A percentile compares a stretch with the other conserved stretches of the same genome.
Conservation (phyloP, 2,888 invertebrate genomes). For the Caenorhabditis imperialis region DNA sequence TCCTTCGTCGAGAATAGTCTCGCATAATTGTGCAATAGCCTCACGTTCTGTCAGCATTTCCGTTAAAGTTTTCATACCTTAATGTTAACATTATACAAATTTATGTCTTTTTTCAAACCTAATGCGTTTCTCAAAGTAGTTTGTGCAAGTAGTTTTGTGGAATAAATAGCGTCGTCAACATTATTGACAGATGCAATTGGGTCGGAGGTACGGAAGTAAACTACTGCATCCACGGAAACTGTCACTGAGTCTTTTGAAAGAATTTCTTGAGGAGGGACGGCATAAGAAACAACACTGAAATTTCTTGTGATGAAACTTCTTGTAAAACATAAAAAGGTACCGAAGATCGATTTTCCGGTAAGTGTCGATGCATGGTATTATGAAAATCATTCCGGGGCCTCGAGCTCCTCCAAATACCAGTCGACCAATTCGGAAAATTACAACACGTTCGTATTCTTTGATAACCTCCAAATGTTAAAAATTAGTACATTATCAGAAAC, state of each 20-base stretch:
- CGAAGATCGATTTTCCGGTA: constrained; percentile 94
- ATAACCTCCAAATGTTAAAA: constrained; percentile 70
- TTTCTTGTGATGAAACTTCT: too few species aligned
- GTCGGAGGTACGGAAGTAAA: constrained; percentile 77
- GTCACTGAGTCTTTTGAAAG: constrained; percentile 78
- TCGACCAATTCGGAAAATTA: constrained; percentile 90
- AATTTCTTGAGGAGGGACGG: constrained; percentile 78
- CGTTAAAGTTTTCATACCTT: constrained; percentile 92
- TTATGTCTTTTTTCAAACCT: constrained; percentile 73
- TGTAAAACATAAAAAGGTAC: too few species aligned
- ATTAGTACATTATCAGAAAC: background rate
- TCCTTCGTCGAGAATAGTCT: constrained; percentile 78
- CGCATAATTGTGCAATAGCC: constrained; percentile 78
- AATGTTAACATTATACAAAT: constrained; percentile 17
- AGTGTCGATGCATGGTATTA: constrained; percentile 90
- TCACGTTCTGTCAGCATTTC: constrained; percentile 97
- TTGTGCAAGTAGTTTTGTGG: constrained; percentile 84
- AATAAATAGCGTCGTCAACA: constrained; percentile 81
- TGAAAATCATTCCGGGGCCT: constrained; percentile 91
- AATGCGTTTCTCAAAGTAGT: constrained; percentile 86
- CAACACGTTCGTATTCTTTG: constrained; percentile 84
- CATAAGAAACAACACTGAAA: constrained; percentile 76
- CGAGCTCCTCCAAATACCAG: constrained; percentile 85
- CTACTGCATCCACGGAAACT: constrained; percentile 75
- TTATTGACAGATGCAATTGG: constrained; percentile 78